Evolutionary conservation across 1,140 invertebrate genomes (phyloP), one percentile per base, ranked within the genome.

Genomic region (Bombus superbus): DNA sequence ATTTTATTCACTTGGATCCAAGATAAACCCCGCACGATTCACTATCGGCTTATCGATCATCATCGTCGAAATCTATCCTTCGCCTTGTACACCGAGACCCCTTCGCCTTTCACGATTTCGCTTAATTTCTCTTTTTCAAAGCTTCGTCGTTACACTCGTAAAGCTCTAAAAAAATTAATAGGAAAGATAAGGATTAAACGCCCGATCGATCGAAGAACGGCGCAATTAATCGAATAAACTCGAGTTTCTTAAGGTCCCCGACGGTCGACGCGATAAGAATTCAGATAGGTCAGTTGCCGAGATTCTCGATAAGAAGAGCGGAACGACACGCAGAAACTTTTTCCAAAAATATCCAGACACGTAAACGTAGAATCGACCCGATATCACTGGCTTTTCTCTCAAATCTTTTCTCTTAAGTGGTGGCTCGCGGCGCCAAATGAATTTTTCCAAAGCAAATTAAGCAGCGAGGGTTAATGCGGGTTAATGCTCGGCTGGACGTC

Each of bases 401-500:
- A 32, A 32, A 32, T 32, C 32, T 32, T 32, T 32, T 32, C 32
- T 32, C 32, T 32, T 32, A 32, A 0, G 32, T 9, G 15, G 0
- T n/a, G 4, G n/a, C 73, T 38, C 32, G 57, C 11, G 73, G 53
- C n/a, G 35, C 10, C n/a, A 44, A 44, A 74, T 28, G 35, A 35
- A 75, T 42, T 72, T 59, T 68, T 81, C 25, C 25, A 28, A 57
- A 69, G 25, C 15, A 28, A 57, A 69, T 81, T 18, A 53, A 75
- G 53, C 25, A 53, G 18, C 38, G n/a, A 32, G 4, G 79, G 79
- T 81, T 72, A 81, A 81, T 25, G 66, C 47, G 53, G 68, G 79
- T 81, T 40, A 81, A 81, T n/a, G 44, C 47, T 69, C 73, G 72
- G 11, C 59, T 40, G 68, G 38, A 57, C 57, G 57, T 44, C 3